Base-by-base conservation (phyloP, 1,140 invertebrate genomes). In the Caenorhabditis remanei region DNA sequence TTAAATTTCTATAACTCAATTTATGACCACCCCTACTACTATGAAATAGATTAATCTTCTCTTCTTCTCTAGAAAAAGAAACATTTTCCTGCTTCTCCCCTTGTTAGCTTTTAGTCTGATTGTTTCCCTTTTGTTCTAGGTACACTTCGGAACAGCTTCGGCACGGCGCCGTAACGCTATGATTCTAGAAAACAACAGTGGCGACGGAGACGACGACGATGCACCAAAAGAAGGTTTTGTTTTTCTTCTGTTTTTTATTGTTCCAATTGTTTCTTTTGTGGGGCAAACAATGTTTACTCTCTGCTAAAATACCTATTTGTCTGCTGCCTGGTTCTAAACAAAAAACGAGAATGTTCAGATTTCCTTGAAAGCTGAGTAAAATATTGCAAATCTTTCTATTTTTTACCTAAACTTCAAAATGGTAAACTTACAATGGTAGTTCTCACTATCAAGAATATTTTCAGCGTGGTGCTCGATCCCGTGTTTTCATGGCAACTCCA, bases 171-270 rank as follows among this genome's bases (percentile, higher is more conserved):
- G 71, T 50, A 79, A 79, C 71, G 71, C 71, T n/a, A 79, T 79
- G 71, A 79, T 79, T 79, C 71, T 79, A 19, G 71, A 79, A 79
- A 79, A 79, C 71, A 79, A 79, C 46, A 71, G 67, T 48, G 67
- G 67, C 16, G 71, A 79, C 24, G 71, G 71, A 13, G 71, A 79
- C 46, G 71, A 50, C 7, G 71, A 79, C 46, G 71, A 43, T 16
- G 9, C 46, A 24, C 71, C 71, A n/a, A 79, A 79, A 79, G 46
- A 50, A 53, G 71, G 71, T 79, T 32, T 32, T 11, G 50, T 11
- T 53, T 53, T 53, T 53, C 50, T 67, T 32, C 32, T 32, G 32
- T 46, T 43, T n/a, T 21, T 48, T 71, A 32, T 48, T 71, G 40
- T 16, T 43, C 6, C 6, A 11, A 21, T 40, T 40, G 32, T 40